Evolutionary conservation across 1,140 invertebrate genomes (phyloP).

Genomic region (Drosophila novamexicana): DNA sequence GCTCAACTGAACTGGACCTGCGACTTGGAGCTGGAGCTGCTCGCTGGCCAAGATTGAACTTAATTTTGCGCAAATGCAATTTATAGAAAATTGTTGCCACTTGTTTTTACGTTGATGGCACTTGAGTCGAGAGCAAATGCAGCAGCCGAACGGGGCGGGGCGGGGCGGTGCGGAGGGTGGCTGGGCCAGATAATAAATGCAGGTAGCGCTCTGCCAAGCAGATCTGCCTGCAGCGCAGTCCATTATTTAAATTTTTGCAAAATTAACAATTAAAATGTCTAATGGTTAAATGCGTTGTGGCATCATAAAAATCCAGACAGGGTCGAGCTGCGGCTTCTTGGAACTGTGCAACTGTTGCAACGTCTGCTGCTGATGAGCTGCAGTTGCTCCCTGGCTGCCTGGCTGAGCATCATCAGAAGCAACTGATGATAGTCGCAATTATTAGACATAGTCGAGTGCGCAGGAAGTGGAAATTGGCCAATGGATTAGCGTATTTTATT

Average conservation of each 20-base stretch:
- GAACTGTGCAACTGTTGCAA: slow-evolving; percentile 30
- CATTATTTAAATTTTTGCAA: slow-evolving; percentile 79
- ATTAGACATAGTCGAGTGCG: slow-evolving; percentile 15
- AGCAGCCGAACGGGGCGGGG: neutral
- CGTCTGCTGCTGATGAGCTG: slow-evolving; percentile 6
- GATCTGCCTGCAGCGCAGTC: slow-evolving; percentile 64
- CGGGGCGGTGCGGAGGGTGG: neutral
- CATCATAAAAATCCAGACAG: slow-evolving; percentile 36
- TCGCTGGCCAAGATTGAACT: slow-evolving; percentile 74
- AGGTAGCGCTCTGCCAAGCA: slow-evolving; percentile 52
- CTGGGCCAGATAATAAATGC: slow-evolving; percentile 66
- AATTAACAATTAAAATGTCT: slow-evolving; percentile 82
- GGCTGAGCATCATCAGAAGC: neutral
- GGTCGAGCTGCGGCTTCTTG: slow-evolving; percentile 59
- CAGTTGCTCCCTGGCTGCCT: neutral
- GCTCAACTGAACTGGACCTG: slow-evolving; percentile 27
- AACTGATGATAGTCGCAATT: slow-evolving; percentile 49
- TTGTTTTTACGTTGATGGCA: slow-evolving; percentile 82
- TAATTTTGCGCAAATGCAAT: slow-evolving; percentile 82
- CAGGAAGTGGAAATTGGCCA: slow-evolving; percentile 74
- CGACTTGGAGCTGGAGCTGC: slow-evolving; percentile 14
- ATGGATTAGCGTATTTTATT: slow-evolving; percentile 69
- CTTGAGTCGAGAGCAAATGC: slow-evolving; percentile 32
- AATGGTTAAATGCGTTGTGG: slow-evolving; percentile 60
- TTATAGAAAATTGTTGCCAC: slow-evolving; percentile 83